Conservation (phyloP, 2,888 invertebrate species). For the Xestoiulus laeticollis region DNA sequence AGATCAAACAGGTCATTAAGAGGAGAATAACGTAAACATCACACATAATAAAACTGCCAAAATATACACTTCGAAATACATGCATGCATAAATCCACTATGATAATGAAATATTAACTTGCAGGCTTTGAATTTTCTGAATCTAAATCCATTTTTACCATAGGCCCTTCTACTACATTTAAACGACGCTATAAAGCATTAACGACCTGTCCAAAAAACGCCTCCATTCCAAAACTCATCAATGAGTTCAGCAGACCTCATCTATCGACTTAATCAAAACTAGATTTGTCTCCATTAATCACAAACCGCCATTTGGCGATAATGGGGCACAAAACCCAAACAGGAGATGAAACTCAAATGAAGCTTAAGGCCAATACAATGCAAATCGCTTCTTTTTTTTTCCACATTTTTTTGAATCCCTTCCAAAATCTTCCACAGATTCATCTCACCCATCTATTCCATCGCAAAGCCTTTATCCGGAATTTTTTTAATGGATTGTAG, state of each 20-base stretch:
- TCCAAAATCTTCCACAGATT: conserved; percentile 5
- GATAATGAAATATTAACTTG: too few relatives aligned
- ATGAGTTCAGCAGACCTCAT: background rate
- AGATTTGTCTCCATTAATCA: background rate
- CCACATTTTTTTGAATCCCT: background rate
- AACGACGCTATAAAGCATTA: too few relatives aligned
- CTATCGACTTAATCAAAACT: background rate
- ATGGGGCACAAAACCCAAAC: conserved; percentile 2
- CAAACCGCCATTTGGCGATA: conserved; percentile 17
- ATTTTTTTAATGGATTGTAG: conserved; percentile 35
- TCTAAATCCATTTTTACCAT: too few relatives aligned
- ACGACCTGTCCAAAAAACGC: background rate
- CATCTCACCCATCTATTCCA: background rate
- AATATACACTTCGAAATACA: too few relatives aligned
- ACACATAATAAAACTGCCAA: too few relatives aligned
- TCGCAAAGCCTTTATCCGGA: background rate
- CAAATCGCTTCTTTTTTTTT: background rate
- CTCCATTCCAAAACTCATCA: background rate
- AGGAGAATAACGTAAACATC: too few relatives aligned
- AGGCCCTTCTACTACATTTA: too few relatives aligned
- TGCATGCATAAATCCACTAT: too few relatives aligned
- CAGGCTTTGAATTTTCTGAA: too few relatives aligned
- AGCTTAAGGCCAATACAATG: conserved; percentile 13
- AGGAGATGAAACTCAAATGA: conserved; percentile 23
- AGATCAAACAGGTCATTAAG: too few relatives aligned